These are phyloP conservation scores for Lycophotia porphyrea DNA, from an alignment of 2,888 invertebrate species.

Conservation along the genomic window DNA sequence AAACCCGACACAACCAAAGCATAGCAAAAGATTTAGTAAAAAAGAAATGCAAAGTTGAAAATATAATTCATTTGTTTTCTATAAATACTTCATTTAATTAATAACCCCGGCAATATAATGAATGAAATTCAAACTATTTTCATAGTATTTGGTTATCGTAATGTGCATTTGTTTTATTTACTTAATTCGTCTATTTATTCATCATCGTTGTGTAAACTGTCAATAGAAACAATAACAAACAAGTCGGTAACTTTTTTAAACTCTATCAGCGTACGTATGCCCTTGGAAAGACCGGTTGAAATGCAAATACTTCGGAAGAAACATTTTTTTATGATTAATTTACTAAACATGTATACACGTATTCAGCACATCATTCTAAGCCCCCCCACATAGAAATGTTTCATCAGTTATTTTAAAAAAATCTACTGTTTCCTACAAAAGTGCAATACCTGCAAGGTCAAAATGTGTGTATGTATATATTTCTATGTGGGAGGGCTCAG, in stretches of 20 bases:
- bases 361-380: no score
- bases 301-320: conserved; percentile 4
- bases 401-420: no score
- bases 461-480: no score
- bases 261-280: background rate
- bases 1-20: background rate
- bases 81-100: background rate
- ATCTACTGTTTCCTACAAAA: no score
- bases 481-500: no score
- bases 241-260: background rate
- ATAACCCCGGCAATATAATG: background rate
- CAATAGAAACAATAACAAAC: background rate
- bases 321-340: background rate
- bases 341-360: no score
- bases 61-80: background rate
- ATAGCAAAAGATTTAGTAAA: background rate
- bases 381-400: no score
- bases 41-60: background rate
- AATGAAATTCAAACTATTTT: background rate
- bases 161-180: background rate
- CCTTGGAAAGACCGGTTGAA: background rate
- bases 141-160: background rate
- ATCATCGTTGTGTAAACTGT: background rate
- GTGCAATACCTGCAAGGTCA: no score
- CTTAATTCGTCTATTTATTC: background rate